phyloP scores from a whole-genome alignment of 1,140 invertebrate species.

The Reticulitermes speratus region DNA sequence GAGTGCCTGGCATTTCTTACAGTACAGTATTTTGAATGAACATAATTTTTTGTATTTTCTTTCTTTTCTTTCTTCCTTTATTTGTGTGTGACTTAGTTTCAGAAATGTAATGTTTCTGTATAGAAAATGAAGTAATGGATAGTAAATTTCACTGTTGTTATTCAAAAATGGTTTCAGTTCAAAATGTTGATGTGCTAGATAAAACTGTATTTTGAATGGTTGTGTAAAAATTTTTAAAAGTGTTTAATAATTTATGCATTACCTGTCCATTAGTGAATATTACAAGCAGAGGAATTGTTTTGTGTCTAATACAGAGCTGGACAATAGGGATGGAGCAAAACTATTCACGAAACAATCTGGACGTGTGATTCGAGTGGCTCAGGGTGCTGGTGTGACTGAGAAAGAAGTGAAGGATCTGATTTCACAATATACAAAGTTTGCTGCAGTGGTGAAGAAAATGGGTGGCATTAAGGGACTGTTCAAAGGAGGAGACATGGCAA shows the following conservation, averaged over 20 bases:
- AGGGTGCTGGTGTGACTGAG: slow-evolving; percentile 92
- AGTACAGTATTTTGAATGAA: too few relatives aligned
- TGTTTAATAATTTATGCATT: background rate
- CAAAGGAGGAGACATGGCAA: slow-evolving; percentile 97
- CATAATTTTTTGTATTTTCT: too few relatives aligned
- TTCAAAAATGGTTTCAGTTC: too few relatives aligned
- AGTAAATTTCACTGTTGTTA: too few relatives aligned
- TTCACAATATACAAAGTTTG: slow-evolving; percentile 98
- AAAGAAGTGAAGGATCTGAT: slow-evolving; percentile 97
- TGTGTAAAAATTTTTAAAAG: background rate
- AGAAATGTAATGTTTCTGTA: too few relatives aligned
- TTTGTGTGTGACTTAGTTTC: too few relatives aligned
- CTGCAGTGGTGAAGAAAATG: slow-evolving; percentile 99
- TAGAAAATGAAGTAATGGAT: too few relatives aligned
- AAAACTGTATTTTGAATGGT: too few relatives aligned
- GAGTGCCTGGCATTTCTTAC: too few relatives aligned
- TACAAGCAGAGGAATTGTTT: slow-evolving; percentile 11
- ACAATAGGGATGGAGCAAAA: slow-evolving; percentile 95
- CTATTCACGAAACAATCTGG: slow-evolving; percentile 93
- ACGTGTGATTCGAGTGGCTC: slow-evolving; percentile 83
- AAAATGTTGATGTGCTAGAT: too few relatives aligned
- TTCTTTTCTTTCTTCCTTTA: too few relatives aligned
- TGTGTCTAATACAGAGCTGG: slow-evolving; percentile 67
- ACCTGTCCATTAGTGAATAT: background rate
- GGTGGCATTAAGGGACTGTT: slow-evolving; percentile 99